These are phyloP conservation scores for Euleptes europaea DNA, from an alignment of 2,113 vertebrate genomes.

Conservation along the genomic window DNA sequence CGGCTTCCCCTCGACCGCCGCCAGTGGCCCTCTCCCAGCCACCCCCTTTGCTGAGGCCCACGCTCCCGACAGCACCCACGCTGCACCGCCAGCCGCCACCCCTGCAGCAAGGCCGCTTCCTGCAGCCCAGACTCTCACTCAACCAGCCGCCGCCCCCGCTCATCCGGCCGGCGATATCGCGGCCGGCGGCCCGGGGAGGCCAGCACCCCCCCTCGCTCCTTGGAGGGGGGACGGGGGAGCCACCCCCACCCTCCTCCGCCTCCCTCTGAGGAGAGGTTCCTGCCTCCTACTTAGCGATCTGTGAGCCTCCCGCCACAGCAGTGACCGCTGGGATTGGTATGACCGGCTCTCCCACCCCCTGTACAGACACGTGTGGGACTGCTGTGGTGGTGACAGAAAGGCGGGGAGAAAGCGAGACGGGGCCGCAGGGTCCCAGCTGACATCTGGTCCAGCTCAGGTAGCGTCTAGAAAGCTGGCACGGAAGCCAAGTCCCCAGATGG, in stretches of 20 bases:
- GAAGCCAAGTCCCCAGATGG: background rate
- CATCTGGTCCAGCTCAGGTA: background rate
- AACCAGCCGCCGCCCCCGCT: conserved; percentile 87
- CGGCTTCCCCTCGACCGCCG: conserved; percentile 52
- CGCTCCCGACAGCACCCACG: conserved; percentile 83
- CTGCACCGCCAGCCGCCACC: conserved; percentile 88
- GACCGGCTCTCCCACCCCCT: rapidly evolving
- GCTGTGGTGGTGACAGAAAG: background rate
- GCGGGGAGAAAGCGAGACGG: no score
- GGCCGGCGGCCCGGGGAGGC: conserved; percentile 56
- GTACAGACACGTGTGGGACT: background rate
- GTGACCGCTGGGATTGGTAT: background rate
- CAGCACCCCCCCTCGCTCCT: conserved; percentile 82
- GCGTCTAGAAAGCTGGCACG: background rate
- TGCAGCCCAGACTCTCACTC: conserved; percentile 78
- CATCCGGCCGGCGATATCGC: conserved; percentile 78
- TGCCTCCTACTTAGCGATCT: background rate
- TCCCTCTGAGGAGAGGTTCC: conserved; percentile 52
- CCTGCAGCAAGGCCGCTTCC: conserved; percentile 84
- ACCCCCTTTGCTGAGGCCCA: conserved; percentile 83
- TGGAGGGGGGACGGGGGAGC: conserved; percentile 80
- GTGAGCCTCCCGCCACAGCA: background rate
- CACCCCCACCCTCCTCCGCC: conserved; percentile 44
- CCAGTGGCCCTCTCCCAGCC: conserved; percentile 84
- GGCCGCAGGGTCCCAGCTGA: background rate